These are phyloP conservation scores for Erythrocercus mccallii DNA, from an alignment of 2,113 vertebrate genomes.

Conservation along the genomic window DNA sequence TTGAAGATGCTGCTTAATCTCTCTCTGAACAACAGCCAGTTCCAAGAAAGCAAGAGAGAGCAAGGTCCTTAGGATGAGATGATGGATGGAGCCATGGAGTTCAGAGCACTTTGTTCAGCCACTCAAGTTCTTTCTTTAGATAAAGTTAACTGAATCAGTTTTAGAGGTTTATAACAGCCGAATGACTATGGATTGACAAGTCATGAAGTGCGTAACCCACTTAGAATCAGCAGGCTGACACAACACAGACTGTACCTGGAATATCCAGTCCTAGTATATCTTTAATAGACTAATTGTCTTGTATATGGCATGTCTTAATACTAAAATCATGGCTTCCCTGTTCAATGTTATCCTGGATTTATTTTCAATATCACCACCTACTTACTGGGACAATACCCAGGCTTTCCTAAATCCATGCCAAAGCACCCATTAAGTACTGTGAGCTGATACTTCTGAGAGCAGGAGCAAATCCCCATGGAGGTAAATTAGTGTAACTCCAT, in stretches of 20 bases:
- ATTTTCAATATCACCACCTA: background rate
- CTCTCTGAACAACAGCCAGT: conserved; percentile 56
- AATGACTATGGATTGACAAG: background rate
- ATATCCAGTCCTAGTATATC: background rate
- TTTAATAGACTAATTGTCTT: background rate
- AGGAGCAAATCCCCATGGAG: background rate
- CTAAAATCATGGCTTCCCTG: background rate
- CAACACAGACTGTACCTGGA: background rate
- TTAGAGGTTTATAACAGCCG: conserved; percentile 2
- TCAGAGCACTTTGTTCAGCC: conserved; percentile 47
- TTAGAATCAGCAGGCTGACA: conserved; percentile 33
- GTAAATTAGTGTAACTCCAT: conserved; percentile 11
- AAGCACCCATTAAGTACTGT: conserved; percentile 16
- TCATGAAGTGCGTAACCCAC: background rate
- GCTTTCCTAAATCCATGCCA: background rate
- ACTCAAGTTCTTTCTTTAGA: background rate
- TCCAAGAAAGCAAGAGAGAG: conserved; percentile 37
- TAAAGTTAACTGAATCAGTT: conserved; percentile 40
- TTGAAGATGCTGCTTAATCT: conserved; percentile 53
- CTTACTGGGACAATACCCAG: background rate
- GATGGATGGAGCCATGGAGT: conserved; percentile 54
- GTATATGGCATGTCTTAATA: background rate
- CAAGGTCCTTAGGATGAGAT: conserved; percentile 44
- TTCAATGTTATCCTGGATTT: background rate
- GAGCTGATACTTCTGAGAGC: background rate